phyloP scores from a whole-genome alignment of 2,888 invertebrate genomes.

The Gastracanthus pulcherrimus region DNA sequence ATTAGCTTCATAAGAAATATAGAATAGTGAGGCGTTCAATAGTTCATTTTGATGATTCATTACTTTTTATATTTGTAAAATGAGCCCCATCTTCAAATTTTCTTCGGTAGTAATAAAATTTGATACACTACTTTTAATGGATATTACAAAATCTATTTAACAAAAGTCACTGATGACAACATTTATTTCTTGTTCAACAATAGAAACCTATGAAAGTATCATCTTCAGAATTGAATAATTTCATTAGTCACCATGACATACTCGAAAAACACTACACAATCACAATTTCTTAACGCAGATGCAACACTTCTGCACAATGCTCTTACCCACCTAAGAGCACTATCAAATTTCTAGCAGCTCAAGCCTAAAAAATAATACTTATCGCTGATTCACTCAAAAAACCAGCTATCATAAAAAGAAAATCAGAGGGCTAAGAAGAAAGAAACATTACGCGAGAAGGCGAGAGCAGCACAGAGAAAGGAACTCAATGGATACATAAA shows the following conservation, averaged over 20 bases:
- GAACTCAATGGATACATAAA: conserved; percentile 38
- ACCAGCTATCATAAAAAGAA: neutral
- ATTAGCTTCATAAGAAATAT: no score
- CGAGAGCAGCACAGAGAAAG: neutral
- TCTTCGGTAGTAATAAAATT: no score
- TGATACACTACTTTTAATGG: no score
- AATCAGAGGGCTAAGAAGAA: neutral
- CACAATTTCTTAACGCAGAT: neutral
- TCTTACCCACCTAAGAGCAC: neutral
- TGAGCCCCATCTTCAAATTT: no score
- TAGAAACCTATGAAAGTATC: no score
- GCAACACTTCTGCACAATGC: neutral
- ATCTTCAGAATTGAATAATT: neutral
- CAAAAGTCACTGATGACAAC: no score
- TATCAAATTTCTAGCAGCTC: conserved; percentile 21
- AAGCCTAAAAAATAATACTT: neutral
- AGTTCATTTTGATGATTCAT: no score
- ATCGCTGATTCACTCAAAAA: conserved; percentile 30
- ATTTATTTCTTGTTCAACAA: no score
- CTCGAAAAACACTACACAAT: neutral
- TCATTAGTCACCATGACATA: neutral
- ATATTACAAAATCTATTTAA: no score
- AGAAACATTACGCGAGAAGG: neutral
- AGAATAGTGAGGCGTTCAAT: no score
- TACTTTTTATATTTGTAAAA: no score